Conservation (phyloP, 2,888 invertebrate species). For the Troides aeacus region DNA sequence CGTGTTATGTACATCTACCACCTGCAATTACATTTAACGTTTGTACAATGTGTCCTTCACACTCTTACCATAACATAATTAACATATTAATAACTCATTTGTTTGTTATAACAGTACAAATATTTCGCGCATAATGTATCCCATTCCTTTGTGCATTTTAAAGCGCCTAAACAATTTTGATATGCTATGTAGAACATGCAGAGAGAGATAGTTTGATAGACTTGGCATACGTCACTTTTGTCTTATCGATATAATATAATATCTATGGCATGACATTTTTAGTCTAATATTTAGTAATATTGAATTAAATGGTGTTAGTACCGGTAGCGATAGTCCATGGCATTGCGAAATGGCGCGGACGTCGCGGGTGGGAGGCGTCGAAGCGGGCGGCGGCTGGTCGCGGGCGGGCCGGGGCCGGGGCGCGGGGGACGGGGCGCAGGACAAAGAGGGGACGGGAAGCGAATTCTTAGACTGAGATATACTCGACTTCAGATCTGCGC, state of each 20-base stretch:
- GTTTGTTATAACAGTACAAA: neutral
- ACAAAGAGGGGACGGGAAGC: slow-evolving; percentile 27
- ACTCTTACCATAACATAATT: neutral
- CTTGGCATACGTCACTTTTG: slow-evolving; percentile 26
- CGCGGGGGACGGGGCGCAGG: slow-evolving; percentile 33
- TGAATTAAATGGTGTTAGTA: slow-evolving; percentile 80
- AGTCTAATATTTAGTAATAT: slow-evolving; percentile 67
- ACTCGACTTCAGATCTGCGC: slow-evolving; percentile 45
- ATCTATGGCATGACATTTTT: slow-evolving; percentile 58
- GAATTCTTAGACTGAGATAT: slow-evolving; percentile 26
- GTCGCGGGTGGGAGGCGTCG: slow-evolving; percentile 69
- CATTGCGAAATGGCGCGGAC: slow-evolving; percentile 75
- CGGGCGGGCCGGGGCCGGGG: slow-evolving; percentile 55
- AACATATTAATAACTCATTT: neutral
- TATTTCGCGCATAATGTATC: slow-evolving; percentile 12
- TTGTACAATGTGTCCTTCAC: slow-evolving; percentile 28
- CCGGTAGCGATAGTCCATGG: slow-evolving; percentile 80
- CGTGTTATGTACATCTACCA: slow-evolving; percentile 90
- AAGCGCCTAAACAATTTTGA: slow-evolving; percentile 22
- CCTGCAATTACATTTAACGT: slow-evolving; percentile 72
- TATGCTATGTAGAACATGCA: slow-evolving; percentile 24
- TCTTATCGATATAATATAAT: slow-evolving; percentile 36
- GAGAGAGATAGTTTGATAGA: slow-evolving; percentile 20
- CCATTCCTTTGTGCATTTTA: slow-evolving; percentile 25
- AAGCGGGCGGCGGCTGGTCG: slow-evolving; percentile 63